These are phyloP conservation scores for Eupelmus urozonus DNA, from an alignment of 2,888 invertebrate genomes.

Conservation along the genomic window DNA sequence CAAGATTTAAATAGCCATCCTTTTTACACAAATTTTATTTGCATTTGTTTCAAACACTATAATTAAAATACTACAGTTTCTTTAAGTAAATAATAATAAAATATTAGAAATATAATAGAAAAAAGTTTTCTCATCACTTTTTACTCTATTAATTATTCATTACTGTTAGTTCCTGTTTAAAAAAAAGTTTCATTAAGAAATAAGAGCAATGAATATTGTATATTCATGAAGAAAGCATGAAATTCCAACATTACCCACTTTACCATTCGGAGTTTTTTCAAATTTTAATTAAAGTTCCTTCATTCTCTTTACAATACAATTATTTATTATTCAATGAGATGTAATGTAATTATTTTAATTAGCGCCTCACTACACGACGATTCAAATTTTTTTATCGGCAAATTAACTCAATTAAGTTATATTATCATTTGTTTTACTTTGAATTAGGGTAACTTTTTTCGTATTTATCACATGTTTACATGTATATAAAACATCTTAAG, in stretches of 20 bases:
- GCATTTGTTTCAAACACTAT: no score
- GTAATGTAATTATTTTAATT: no score
- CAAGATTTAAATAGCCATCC: no score
- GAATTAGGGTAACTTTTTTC: constrained; percentile 22
- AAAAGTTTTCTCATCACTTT: no score
- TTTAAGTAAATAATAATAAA: no score
- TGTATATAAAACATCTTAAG: constrained; percentile 27
- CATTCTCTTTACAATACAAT: background rate
- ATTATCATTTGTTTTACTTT: constrained; percentile 22
- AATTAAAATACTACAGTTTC: no score
- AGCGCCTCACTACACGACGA: no score
- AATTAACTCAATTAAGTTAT: constrained; percentile 7
- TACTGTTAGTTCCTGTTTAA: no score
- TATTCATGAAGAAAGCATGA: background rate
- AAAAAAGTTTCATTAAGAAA: background rate
- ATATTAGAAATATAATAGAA: no score
- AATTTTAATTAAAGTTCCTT: constrained; percentile 1
- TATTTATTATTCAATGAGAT: no score
- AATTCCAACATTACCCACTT: background rate
- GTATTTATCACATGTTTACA: constrained; percentile 46
- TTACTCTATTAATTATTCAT: no score
- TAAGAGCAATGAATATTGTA: background rate
- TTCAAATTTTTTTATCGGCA: background rate
- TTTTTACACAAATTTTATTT: no score
- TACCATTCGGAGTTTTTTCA: background rate